These are phyloP conservation scores for Nannoperca australis DNA, from an alignment of 2,797 vertebrate genomes.

Conservation along the genomic window DNA sequence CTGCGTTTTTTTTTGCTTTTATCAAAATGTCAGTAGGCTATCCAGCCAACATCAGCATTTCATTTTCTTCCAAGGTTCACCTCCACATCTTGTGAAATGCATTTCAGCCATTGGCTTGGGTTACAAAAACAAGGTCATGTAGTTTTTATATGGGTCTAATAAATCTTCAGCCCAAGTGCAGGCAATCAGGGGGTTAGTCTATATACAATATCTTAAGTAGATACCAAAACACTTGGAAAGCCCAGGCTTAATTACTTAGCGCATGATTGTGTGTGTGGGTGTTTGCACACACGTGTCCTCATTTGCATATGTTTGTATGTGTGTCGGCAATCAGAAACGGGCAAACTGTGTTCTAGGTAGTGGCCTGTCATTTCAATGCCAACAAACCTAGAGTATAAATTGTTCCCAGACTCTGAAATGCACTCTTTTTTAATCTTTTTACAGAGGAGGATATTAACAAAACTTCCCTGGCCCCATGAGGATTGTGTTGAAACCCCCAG, in stretches of 20 bases:
- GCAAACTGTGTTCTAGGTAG: background rate
- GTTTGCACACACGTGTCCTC: constrained; percentile 2
- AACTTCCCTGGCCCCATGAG: constrained; percentile 16
- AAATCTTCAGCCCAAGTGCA: constrained; percentile 50
- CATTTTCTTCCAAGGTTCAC: constrained; percentile 27
- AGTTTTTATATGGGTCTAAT: constrained; percentile 52
- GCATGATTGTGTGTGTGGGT: background rate
- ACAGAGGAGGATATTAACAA: constrained; percentile 20
- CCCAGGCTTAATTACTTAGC: constrained; percentile 40
- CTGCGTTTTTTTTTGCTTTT: background rate
- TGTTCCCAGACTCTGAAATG: constrained; percentile 20
- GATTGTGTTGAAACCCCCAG: constrained; percentile 43
- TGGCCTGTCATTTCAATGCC: background rate
- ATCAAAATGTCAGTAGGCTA: background rate
- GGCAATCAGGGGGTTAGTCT: constrained; percentile 31
- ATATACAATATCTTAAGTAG: constrained; percentile 35
- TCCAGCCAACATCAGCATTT: constrained; percentile 38
- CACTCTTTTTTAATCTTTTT: constrained; percentile 22
- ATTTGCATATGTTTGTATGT: constrained; percentile 25
- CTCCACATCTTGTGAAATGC: constrained; percentile 32
- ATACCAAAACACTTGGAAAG: constrained; percentile 45
- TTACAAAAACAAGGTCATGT: constrained; percentile 57
- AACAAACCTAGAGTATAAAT: constrained; percentile 21
- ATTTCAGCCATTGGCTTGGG: constrained; percentile 32
- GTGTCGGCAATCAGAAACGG: constrained; percentile 1